phyloP scores from a whole-genome alignment of 1,140 invertebrate genomes.

The Drosophila arawakana region DNA sequence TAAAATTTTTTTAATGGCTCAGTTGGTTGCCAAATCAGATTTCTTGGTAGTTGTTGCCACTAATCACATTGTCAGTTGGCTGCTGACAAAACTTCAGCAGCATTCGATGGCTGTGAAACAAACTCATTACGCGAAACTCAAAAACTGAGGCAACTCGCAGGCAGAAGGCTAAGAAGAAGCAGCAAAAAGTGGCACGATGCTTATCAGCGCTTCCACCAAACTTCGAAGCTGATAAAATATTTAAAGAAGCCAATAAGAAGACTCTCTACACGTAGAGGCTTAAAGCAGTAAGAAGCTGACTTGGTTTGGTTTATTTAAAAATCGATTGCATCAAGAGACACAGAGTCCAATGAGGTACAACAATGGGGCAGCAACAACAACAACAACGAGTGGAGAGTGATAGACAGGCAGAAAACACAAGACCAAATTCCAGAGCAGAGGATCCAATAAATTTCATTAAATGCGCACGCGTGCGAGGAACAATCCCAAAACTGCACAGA shows the following conservation, averaged over 20 bases:
- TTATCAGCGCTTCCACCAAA: conserved; percentile 79
- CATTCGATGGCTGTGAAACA: conserved; percentile 69
- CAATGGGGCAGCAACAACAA: conserved; percentile 51
- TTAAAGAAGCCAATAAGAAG: conserved; percentile 52
- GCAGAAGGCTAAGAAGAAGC: not conserved
- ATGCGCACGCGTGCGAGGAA: conserved; percentile 81
- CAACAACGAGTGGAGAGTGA: conserved; percentile 48
- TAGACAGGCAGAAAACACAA: conserved; percentile 81
- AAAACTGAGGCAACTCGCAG: conserved; percentile 14
- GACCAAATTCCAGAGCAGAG: conserved; percentile 79
- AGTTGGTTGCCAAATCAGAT: not conserved
- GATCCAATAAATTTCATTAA: conserved; percentile 82
- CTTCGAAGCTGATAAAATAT: conserved; percentile 76
- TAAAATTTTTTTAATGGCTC: no score
- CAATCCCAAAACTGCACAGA: conserved; percentile 34
- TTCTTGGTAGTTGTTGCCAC: conserved; percentile 1
- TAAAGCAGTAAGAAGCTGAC: conserved; percentile 21
- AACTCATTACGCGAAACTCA: conserved; percentile 69
- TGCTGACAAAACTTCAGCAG: conserved; percentile 49
- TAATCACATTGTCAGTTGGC: conserved; percentile 72
- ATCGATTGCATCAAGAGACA: conserved; percentile 73
- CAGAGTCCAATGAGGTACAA: conserved; percentile 40
- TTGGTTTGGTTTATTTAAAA: conserved; percentile 59
- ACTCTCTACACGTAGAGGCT: conserved; percentile 13
- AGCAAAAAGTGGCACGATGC: conserved; percentile 70